Evolutionary conservation across 2,797 vertebrate genomes (phyloP), one percentile per base, ranked within the genome.

Genomic region (Oryzias sinensis): DNA sequence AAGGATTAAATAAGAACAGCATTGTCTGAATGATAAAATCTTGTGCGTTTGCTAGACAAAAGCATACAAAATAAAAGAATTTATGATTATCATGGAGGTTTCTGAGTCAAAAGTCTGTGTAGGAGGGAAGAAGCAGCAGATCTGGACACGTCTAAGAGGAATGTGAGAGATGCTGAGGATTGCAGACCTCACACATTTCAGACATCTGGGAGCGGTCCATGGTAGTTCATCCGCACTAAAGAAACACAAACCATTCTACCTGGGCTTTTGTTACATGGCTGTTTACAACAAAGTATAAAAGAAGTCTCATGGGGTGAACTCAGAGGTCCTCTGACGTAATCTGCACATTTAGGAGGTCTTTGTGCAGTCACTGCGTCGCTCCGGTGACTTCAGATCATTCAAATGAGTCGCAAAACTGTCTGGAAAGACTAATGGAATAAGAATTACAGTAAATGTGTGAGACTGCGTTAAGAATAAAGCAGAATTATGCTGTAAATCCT

Each of bases 111-210:
- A 41, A 59, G 45, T 42, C 43, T 40, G 45, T 2, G 41, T 13
- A 15, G 3, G 43, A 49, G 59, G 18, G 53, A 15, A n/a, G 14
- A 58, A 45, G 58, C 46, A 54, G 59, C 81, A 65, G 18, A 85
- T 83, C 80, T 45, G 64, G 70, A 85, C 88, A 81, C 8, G 85
- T 76, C 72, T 54, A 5, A 8, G 61, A 75, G 59, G 80, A 85
- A 88, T 86, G 79, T 3, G 62, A 55, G 41, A 18, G 65, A 69
- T 62, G 78, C 16, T 6, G 17, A 47, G 56, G 17, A 1, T 53
- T 49, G 77, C 65, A 54, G 82, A 68, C 68, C 56, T 53, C 14
- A 14, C 80, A 82, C 56, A 76, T 43, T 49, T 64, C 41, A 68
- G 41, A 16, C 66, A 43, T 53, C 48, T 4, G 44, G 5, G 20